Conservation (phyloP, 2,797 vertebrate genomes). For the Lepilemur septentrionalis region DNA sequence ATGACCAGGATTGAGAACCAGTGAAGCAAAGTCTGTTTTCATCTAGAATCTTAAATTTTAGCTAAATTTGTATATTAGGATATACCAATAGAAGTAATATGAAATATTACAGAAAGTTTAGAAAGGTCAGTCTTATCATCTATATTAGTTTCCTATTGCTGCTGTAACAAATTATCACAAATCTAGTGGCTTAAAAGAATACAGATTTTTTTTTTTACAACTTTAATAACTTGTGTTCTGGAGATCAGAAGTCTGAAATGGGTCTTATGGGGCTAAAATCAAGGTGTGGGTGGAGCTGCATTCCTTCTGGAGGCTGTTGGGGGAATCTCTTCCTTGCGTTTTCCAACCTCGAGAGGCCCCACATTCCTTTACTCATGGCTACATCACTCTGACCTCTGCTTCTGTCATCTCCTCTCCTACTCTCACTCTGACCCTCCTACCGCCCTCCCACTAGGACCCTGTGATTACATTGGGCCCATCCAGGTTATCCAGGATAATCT, state of each 20-base stretch:
- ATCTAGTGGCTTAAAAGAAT: not conserved
- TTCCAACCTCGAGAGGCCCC: not conserved
- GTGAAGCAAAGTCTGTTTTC: not conserved
- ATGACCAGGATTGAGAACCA: not conserved
- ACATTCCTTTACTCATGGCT: not conserved
- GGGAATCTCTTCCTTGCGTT: not conserved
- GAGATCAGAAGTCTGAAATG: not conserved
- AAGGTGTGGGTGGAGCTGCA: not conserved
- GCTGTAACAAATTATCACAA: constrained; percentile 15
- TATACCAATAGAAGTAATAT: not conserved
- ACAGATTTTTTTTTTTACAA: not conserved
- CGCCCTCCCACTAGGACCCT: not conserved
- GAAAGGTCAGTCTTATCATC: not conserved
- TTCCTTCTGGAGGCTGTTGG: not conserved
- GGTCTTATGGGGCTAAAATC: not conserved
- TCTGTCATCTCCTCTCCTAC: not conserved
- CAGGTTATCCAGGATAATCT: not conserved
- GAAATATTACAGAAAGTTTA: constrained; percentile 7
- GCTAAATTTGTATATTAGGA: not conserved
- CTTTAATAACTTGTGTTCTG: not conserved
- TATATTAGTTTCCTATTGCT: not conserved
- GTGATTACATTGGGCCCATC: not conserved
- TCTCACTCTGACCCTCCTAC: not conserved
- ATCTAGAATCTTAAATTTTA: constrained; percentile 34
- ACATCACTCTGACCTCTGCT: not conserved